A percentile compares a stretch with the other conserved stretches of the same genome.
Conservation (phyloP, 2,113 vertebrate genomes). For the Entomyzon cyanotis region DNA sequence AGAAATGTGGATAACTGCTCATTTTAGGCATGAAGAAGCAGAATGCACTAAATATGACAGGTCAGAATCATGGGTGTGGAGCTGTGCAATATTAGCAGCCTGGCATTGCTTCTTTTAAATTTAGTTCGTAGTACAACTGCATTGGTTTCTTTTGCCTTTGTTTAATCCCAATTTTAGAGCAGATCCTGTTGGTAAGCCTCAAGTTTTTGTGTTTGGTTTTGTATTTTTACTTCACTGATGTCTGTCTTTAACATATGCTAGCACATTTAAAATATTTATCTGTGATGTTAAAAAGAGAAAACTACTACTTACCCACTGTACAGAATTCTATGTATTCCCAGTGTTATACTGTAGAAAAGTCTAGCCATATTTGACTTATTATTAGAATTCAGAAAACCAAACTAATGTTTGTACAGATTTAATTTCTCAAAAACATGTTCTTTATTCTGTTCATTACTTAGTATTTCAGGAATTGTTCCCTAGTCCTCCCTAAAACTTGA, state of each 20-base stretch:
- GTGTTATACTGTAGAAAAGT: background rate
- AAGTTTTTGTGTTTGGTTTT: background rate
- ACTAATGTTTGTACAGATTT: background rate
- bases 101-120: background rate
- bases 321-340: background rate
- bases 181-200: background rate
- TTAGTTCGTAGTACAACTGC: background rate
- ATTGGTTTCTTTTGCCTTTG: background rate
- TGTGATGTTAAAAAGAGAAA: background rate
- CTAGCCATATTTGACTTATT: background rate
- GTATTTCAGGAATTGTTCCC: background rate
- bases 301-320: background rate
- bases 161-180: background rate
- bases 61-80: background rate
- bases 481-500: background rate
- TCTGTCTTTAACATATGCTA: background rate
- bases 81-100: background rate
- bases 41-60: background rate
- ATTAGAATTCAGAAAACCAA: background rate
- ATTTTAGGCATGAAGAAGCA: background rate
- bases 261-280: background rate
- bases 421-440: background rate
- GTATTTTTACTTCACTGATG: background rate
- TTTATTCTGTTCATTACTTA: background rate
- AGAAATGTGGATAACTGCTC: background rate